A percentile compares a stretch with the other conserved stretches of the same genome.
Evolutionary conservation across 2,113 vertebrate genomes (phyloP).

Genomic region (Helogale parvula): DNA sequence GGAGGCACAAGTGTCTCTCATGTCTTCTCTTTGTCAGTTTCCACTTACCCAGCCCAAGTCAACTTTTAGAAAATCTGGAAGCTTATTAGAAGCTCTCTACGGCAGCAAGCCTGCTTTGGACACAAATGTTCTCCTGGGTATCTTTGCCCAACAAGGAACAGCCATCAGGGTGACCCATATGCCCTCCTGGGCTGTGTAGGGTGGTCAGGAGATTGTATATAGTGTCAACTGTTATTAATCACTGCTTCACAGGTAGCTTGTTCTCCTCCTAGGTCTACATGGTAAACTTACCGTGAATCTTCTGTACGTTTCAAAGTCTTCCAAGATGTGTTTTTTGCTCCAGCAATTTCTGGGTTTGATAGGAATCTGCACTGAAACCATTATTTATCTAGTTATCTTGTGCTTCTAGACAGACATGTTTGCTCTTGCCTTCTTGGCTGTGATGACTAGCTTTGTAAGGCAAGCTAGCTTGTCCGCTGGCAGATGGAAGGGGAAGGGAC

Average conservation of each 20-base stretch:
- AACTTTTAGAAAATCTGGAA: not conserved
- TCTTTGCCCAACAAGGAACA: not conserved
- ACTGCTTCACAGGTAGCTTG: not conserved
- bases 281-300: not conserved
- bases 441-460: not conserved
- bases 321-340: not conserved
- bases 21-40: not conserved
- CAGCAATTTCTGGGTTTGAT: not conserved
- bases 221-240: not conserved
- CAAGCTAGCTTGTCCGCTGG: not conserved
- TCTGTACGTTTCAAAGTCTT: not conserved
- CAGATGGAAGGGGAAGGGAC: not conserved
- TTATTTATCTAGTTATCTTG: not conserved
- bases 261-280: not conserved
- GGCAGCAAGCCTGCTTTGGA: not conserved
- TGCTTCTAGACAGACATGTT: not conserved
- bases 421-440: slow-evolving; percentile 13
- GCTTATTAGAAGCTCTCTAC: not conserved
- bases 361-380: not conserved
- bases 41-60: not conserved
- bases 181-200: not conserved
- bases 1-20: not conserved
- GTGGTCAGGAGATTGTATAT: not conserved
- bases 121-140: not conserved
- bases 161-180: not conserved